A percentile compares a stretch with the other conserved stretches of the same genome.
phyloP scores from a whole-genome alignment of 1,140 invertebrate species.

The Trialeurodes vaporariorum region DNA sequence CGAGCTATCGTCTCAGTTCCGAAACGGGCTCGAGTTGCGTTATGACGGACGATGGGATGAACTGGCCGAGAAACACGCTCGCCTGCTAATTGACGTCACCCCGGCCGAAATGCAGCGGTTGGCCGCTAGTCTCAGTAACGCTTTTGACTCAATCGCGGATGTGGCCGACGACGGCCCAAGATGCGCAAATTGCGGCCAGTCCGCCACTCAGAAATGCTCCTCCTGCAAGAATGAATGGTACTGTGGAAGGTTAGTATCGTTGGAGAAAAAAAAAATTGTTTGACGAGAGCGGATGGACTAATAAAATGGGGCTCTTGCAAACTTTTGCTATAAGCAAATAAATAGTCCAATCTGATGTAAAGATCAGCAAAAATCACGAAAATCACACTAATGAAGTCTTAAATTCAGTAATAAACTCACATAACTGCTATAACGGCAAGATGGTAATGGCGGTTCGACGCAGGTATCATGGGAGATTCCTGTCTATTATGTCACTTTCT shows the following conservation, averaged over 20 bases:
- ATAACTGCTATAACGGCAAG: too few relatives aligned
- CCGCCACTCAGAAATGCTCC: slow-evolving; percentile 42
- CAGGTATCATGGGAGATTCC: too few relatives aligned
- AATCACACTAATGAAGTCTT: too few relatives aligned
- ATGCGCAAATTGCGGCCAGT: slow-evolving; percentile 41
- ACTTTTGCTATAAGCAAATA: too few relatives aligned
- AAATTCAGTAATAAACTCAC: too few relatives aligned
- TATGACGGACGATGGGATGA: slow-evolving; percentile 43
- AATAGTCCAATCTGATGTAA: too few relatives aligned
- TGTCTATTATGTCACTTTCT: too few relatives aligned
- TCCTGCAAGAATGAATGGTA: slow-evolving; percentile 45
- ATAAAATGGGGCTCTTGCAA: too few relatives aligned
- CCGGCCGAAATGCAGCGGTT: not conserved
- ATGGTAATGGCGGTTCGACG: too few relatives aligned
- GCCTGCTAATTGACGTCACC: slow-evolving; percentile 36
- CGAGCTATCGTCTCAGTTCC: slow-evolving; percentile 44
- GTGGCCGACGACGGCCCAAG: slow-evolving; percentile 38
- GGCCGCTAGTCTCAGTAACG: slow-evolving; percentile 31
- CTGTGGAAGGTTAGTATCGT: slow-evolving; percentile 41
- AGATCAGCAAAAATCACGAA: too few relatives aligned
- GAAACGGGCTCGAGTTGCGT: slow-evolving; percentile 37
- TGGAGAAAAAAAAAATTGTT: too few relatives aligned
- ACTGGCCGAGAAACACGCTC: slow-evolving; percentile 42
- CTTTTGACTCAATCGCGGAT: slow-evolving; percentile 42
- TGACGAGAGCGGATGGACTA: too few relatives aligned